Evolutionary conservation across 2,113 vertebrate species (phyloP).

Genomic region (Erythrolamprus reginae): DNA sequence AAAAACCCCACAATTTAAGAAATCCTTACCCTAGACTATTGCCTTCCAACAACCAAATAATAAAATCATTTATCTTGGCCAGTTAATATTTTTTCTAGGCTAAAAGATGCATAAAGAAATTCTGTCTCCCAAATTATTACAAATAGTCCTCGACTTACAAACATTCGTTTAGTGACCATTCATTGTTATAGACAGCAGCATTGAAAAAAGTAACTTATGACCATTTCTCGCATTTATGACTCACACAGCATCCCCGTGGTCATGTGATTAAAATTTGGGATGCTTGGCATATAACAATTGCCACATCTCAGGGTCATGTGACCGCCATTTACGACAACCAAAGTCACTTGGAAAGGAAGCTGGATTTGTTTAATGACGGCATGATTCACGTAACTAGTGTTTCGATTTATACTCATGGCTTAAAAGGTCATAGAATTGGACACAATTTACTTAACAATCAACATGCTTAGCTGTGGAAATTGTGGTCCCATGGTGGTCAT

Average conservation of each 20-base stretch:
- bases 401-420: not conserved
- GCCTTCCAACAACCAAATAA: not conserved
- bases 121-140: not conserved
- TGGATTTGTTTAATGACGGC: not conserved
- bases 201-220: not conserved
- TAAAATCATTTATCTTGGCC: not conserved
- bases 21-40: not conserved
- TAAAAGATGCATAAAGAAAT: not conserved
- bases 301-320: not conserved
- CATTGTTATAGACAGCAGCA: not conserved
- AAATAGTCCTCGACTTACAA: not conserved
- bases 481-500: not conserved
- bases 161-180: not conserved
- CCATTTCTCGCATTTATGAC: not conserved
- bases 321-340: not conserved
- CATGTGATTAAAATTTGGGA: not conserved
- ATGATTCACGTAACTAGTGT: not conserved
- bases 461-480: not conserved
- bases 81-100: not conserved
- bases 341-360: not conserved
- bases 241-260: not conserved
- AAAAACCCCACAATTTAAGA: not conserved
- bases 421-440: not conserved
- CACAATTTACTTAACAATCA: not conserved
- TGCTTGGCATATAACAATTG: not conserved